phyloP scores from a whole-genome alignment of 2,797 vertebrate genomes.

The Otolemur crassicaudatus region DNA sequence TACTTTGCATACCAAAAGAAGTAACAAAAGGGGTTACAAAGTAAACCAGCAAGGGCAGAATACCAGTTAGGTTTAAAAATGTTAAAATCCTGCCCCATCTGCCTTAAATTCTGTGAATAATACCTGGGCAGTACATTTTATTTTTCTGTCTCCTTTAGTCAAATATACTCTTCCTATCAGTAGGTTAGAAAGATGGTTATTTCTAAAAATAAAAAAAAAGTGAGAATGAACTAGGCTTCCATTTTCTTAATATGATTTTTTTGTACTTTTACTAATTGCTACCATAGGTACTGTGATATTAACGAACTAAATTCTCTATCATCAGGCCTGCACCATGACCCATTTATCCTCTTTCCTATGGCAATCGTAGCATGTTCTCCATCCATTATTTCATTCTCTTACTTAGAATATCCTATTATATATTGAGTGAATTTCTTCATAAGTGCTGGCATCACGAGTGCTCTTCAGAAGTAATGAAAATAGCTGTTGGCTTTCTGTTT shows the following conservation, averaged over 20 bases:
- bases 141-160: neutral
- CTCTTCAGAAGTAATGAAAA: constrained; percentile 6
- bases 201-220: constrained; percentile 46
- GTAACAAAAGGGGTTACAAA: neutral
- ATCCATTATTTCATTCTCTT: fast-evolving
- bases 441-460: neutral
- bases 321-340: neutral
- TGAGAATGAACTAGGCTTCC: neutral
- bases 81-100: neutral
- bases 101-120: neutral
- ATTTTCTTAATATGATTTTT: constrained; percentile 1
- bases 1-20: neutral
- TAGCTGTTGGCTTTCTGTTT: neutral
- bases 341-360: neutral
- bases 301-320: neutral
- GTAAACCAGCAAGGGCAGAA: neutral
- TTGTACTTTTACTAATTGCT: constrained; percentile 18
- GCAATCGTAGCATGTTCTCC: neutral
- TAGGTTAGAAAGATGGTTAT: neutral
- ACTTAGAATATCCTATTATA: neutral
- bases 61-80: neutral
- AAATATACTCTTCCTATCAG: neutral
- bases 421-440: neutral
- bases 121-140: neutral
- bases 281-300: neutral